Base-by-base conservation (phyloP, 2,888 invertebrate species). In the Lithophane semibrunnea region DNA sequence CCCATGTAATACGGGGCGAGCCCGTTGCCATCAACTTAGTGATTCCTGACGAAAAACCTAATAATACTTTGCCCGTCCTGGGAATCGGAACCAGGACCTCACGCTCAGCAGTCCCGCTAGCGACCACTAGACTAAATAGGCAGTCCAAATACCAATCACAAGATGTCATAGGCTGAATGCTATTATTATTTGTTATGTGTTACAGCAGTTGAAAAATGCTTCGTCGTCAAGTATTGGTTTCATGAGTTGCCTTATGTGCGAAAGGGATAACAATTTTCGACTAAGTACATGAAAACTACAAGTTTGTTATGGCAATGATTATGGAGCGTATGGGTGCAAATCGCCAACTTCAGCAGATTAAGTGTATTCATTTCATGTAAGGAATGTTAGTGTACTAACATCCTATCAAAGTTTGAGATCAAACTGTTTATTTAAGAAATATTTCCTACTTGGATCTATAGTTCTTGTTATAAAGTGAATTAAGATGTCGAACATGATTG, bases 171-270 rank as follows among this genome's bases (percentile, higher is more conserved):
- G 3, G 18, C 3, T 66, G 18, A 65, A n/a, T 65, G 5, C n/a
- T 44, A 24, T 12, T 47, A 12, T 24, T 7, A 18, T 24, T 47
- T 67, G 8, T 9, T 21, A 49, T 49, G 29, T 49, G 12, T 66
- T n/a, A 44, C 2, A 16, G 8, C 8, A 65, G 24, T 18, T 1
- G 4, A 52, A 13, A 66, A 37, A 9, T 52, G 29, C 29, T n/a
- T 21, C 9, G 16, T 37, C 37, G 10, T 52, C 1, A n/a, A 52
- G 24, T 44, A 21, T 12, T 49, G 16, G 12, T 61, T 54, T 47
- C 44, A 24, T 47, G 56, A 18, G 49, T 52, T 44, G n/a, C 29
- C 64, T 72, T 79, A 12, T 71, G 10, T 18, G 21, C n/a, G 21
- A 71, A 56, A 42, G 0, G 16, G 7, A 13, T 24, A 42, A 47